A percentile compares a stretch with the other conserved stretches of the same genome.
phyloP scores from a whole-genome alignment of 2,888 invertebrate species.

The Drosophila anceps region DNA sequence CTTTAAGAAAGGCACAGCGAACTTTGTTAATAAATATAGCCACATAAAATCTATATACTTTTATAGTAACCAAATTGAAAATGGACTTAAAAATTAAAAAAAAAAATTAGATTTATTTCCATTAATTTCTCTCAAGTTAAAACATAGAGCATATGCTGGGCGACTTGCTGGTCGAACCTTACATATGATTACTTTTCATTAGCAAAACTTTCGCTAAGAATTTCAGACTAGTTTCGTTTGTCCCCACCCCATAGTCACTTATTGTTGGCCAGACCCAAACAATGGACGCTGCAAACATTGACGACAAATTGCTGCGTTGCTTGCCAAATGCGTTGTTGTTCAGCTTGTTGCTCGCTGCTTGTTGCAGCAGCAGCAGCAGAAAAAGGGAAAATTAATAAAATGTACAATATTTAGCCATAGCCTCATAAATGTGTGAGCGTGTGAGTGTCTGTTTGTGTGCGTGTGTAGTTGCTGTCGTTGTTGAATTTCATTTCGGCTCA shows the following conservation, averaged over 20 bases:
- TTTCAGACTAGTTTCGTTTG: slow-evolving; percentile 4
- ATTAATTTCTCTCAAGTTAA: too few species aligned
- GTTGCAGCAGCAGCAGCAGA: slow-evolving; percentile 10
- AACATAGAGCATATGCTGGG: not conserved
- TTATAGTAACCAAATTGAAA: not conserved
- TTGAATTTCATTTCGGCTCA: slow-evolving; percentile 41
- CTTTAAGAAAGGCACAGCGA: too few species aligned
- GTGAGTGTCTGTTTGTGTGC: slow-evolving; percentile 6
- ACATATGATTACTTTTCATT: slow-evolving; percentile 59
- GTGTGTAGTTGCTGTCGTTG: slow-evolving; percentile 4
- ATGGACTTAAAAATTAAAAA: not conserved
- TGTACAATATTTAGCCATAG: slow-evolving; percentile 64
- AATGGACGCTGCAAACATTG: slow-evolving; percentile 30
- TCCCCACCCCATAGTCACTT: not conserved
- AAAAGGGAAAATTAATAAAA: slow-evolving; percentile 68
- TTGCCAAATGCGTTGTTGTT: slow-evolving; percentile 28
- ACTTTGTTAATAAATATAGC: not conserved
- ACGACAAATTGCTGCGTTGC: slow-evolving; percentile 69
- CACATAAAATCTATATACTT: too few species aligned
- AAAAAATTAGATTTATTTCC: not conserved
- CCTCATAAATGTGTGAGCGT: slow-evolving; percentile 9
- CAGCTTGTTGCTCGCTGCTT: slow-evolving; percentile 15
- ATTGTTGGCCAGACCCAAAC: not conserved
- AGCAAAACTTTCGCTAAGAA: slow-evolving; percentile 33
- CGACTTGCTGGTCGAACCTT: not conserved